Conservation (phyloP, 2,113 vertebrate genomes). For the Indicator indicator region DNA sequence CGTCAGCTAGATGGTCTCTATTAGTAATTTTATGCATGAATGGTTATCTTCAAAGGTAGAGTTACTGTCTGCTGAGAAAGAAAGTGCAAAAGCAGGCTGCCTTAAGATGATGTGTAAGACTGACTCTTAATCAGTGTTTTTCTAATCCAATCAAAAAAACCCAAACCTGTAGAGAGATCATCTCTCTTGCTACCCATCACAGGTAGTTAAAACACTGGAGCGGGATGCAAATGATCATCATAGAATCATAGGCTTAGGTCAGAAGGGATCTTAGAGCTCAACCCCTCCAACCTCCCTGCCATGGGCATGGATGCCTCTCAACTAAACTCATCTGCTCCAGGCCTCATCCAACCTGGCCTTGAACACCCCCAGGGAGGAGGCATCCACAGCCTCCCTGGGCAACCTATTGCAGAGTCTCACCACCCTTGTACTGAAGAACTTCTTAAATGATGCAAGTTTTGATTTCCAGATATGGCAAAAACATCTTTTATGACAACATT, state of each 20-base stretch:
- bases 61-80: conserved; percentile 35
- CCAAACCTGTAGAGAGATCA: conserved; percentile 2
- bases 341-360: too few species aligned
- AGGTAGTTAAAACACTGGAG: background rate
- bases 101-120: conserved; percentile 30
- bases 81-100: conserved; percentile 61
- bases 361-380: too few species aligned
- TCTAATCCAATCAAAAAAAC: conserved; percentile 16
- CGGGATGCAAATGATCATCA: background rate
- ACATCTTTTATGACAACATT: background rate
- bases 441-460: too few species aligned
- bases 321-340: too few species aligned
- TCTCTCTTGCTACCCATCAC: background rate
- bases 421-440: too few species aligned
- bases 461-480: background rate
- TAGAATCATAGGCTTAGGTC: too few species aligned
- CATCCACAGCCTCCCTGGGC: too few species aligned
- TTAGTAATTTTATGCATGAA: conserved; percentile 78
- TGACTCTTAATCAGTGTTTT: conserved; percentile 71
- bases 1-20: conserved; percentile 74
- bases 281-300: too few species aligned
- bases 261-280: too few species aligned
- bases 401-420: too few species aligned
- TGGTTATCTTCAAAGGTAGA: conserved; percentile 64
- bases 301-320: too few species aligned